phyloP scores from a whole-genome alignment of 2,888 invertebrate genomes.

The Byasa hedistus region DNA sequence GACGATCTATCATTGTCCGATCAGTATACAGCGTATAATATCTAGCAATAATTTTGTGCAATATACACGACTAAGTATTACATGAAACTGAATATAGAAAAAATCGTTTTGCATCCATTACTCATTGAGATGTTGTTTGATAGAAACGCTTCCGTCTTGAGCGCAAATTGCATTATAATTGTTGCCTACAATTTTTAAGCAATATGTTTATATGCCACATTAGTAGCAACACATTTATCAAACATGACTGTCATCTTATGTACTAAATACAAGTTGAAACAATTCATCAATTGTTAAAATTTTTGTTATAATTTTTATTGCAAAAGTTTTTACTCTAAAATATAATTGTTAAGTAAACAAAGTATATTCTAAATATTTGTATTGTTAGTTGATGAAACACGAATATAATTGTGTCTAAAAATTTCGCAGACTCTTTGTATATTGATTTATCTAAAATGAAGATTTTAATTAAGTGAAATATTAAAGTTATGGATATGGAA shows the following conservation, averaged over 20 bases:
- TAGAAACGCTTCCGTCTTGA: slow-evolving; percentile 35
- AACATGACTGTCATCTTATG: neutral
- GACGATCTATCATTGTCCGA: neutral
- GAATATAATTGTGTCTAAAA: neutral
- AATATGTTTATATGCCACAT: slow-evolving; percentile 13
- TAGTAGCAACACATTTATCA: slow-evolving; percentile 12
- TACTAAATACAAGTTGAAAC: neutral
- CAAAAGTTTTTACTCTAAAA: neutral
- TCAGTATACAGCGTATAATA: neutral
- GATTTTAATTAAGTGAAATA: no score
- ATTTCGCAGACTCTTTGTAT: no score
- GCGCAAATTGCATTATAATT: slow-evolving; percentile 41
- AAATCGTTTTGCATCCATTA: slow-evolving; percentile 5
- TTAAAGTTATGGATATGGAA: no score
- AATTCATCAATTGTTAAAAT: neutral
- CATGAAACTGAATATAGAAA: slow-evolving; percentile 10
- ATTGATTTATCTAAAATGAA: no score
- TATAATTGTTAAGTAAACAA: neutral
- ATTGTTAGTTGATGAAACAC: neutral
- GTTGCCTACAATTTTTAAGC: slow-evolving; percentile 31
- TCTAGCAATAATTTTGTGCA: neutral
- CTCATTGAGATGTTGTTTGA: slow-evolving; percentile 23
- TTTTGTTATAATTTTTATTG: neutral
- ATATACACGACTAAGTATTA: slow-evolving; percentile 2
- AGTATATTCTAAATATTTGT: neutral